A percentile compares a stretch with the other conserved stretches of the same genome.
Evolutionary conservation across 2,888 invertebrate genomes (phyloP).

Genomic region (Watsonalla cultraria): DNA sequence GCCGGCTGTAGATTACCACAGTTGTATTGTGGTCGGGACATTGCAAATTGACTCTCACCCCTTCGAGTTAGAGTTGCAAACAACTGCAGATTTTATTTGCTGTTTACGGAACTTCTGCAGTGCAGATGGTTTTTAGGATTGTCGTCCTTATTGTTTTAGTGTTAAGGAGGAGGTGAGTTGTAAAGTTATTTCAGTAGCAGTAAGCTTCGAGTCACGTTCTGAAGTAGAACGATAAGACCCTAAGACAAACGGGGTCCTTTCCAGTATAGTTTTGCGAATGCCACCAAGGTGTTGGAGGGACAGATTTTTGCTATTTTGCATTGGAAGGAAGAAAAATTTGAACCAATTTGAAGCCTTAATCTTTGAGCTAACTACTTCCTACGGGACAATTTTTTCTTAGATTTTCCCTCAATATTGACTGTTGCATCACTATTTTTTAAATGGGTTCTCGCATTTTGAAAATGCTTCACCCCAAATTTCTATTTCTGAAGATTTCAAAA

Average conservation of each 20-base stretch:
- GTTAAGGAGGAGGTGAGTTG: constrained; percentile 12
- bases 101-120: constrained; percentile 7
- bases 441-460: too few relatives aligned
- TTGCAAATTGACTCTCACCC: constrained; percentile 23
- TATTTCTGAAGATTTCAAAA: too few relatives aligned
- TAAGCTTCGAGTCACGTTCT: constrained; percentile 44
- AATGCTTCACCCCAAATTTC: too few relatives aligned
- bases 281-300: constrained; percentile 17
- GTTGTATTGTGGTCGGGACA: constrained; percentile 16
- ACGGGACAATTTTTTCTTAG: too few relatives aligned
- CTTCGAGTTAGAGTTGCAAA: constrained; percentile 15
- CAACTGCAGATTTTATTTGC: constrained; percentile 9
- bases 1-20: constrained; percentile 39
- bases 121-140: constrained; percentile 11
- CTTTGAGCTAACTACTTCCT: too few relatives aligned
- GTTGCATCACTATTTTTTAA: too few relatives aligned
- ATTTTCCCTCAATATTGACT: too few relatives aligned
- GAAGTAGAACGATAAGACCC: constrained; percentile 46
- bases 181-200: constrained; percentile 19
- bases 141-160: constrained; percentile 6
- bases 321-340: constrained; percentile 2
- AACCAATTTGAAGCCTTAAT: neutral
- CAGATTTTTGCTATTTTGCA: constrained; percentile 14
- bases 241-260: constrained; percentile 52
- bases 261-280: constrained; percentile 33